These are phyloP conservation scores for Lepus americanus DNA, from an alignment of 2,113 vertebrate genomes.

Conservation along the genomic window DNA sequence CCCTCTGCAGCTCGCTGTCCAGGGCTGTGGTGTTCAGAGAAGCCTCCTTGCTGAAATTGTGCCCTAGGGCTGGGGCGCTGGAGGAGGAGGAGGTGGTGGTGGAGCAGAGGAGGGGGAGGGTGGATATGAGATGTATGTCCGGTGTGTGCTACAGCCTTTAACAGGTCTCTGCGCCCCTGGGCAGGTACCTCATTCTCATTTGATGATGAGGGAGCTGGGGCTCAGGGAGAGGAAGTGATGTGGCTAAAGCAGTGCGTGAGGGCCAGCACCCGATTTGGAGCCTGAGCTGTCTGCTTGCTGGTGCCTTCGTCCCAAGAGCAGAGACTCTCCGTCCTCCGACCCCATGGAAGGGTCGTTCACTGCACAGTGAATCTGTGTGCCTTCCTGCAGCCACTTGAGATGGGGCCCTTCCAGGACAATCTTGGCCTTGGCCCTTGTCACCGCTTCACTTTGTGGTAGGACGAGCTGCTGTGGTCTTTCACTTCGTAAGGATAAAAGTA, in stretches of 20 bases:
- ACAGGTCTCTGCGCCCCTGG: background rate
- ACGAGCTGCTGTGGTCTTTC: background rate
- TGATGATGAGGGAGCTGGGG: background rate
- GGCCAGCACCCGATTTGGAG: background rate
- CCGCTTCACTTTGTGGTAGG: background rate
- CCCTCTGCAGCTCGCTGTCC: background rate
- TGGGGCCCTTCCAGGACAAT: background rate
- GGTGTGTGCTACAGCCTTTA: background rate
- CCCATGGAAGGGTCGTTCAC: background rate
- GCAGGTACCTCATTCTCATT: background rate
- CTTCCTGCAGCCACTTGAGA: background rate
- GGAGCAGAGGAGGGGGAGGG: background rate
- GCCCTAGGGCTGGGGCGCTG: background rate
- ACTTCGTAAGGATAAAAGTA: background rate
- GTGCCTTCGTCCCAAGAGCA: background rate
- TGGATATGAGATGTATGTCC: background rate
- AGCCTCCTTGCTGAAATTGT: background rate
- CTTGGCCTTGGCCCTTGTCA: background rate
- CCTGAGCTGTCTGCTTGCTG: background rate
- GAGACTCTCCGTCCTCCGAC: background rate
- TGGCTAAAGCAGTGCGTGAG: background rate
- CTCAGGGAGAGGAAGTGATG: background rate
- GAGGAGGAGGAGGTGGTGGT: background rate
- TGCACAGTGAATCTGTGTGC: background rate
- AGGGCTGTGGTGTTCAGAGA: background rate